phyloP scores from a whole-genome alignment of 2,797 vertebrate genomes.

The Alcedo atthis region DNA sequence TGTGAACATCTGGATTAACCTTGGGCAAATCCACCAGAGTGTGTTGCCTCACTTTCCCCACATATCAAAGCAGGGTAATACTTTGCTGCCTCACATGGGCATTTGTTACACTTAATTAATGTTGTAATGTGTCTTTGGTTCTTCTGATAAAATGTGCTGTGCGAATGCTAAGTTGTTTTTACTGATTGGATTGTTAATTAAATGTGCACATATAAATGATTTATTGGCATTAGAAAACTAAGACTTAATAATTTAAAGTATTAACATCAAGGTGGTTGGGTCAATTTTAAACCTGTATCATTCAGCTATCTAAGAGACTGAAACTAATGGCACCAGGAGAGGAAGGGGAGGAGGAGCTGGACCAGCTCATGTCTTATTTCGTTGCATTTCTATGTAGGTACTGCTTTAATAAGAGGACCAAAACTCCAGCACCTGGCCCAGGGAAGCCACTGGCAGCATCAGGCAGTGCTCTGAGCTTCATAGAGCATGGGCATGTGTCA shows the following conservation, averaged over 20 bases:
- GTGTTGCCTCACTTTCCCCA: background rate
- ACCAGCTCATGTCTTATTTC: background rate
- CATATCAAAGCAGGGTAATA: background rate
- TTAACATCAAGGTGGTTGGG: conserved; percentile 29
- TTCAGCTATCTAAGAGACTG: conserved; percentile 6
- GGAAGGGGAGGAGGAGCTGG: background rate
- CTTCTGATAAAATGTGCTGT: conserved; percentile 20
- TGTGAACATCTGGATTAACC: conserved; percentile 24
- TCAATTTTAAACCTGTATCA: conserved; percentile 27
- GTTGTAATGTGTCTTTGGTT: conserved; percentile 42
- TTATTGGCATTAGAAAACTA: conserved; percentile 43
- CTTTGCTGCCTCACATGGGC: background rate
- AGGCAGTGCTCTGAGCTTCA: fast-evolving
- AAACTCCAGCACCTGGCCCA: background rate
- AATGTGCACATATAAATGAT: conserved; percentile 57
- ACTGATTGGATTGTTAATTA: conserved; percentile 70
- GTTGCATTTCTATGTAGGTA: background rate
- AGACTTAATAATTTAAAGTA: conserved; percentile 61
- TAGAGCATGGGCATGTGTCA: background rate
- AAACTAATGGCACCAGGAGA: background rate
- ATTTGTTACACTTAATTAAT: conserved; percentile 51
- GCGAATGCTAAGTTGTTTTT: conserved; percentile 55
- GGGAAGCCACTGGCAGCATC: background rate
- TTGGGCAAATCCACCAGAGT: background rate
- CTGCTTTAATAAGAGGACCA: background rate